Evolutionary conservation across 2,888 invertebrate species (phyloP), one percentile per base, ranked within the genome.

Genomic region (Fabriciana adippe): DNA sequence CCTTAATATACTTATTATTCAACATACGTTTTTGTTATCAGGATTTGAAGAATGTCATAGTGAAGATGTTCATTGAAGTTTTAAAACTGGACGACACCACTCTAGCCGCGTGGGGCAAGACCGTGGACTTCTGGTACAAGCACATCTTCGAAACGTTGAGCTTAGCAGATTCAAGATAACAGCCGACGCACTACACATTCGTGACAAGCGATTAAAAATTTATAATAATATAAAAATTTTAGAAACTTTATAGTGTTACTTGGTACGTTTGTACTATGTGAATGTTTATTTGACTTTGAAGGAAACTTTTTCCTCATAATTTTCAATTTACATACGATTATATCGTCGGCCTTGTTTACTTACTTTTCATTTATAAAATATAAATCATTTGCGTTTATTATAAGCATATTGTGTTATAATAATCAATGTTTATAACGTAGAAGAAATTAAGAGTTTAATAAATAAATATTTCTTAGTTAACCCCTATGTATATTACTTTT

Each of bases 101-200:
- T 0, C 82, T 93, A 6, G 81, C 80, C 6, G 87, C 91, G 6
- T 93, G 93, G 93, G 86, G 85, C 57, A 90, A 89, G 73, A 81
- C 90, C 0, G 86, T 93, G 3, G 88, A 88, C 47, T 93, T 93
- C 80, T 91, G 89, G 87, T 93, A 90, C 81, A 88, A 87, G 64
- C 81, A 92, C 77, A 84, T 92, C 76, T 93, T 93, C 75, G 78
- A 81, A 61, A 81, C 87, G 1, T 80, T 92, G 26, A 84, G 79
- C 66, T 68, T 70, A 15, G 73, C 69, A 51, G 79, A 79, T 56
- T 68, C 75, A 11, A 83, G 82, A 79, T 83, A 83, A 78, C 81
- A 11, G 74, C 72, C 73, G 31, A 50, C n/a, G n/a, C 26, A 55
- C 26, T 26, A 26, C 13, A 59, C 35, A 11, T 11, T 48, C 26